Base-by-base conservation (phyloP, 2,797 vertebrate species). In the Microhierax caerulescens region DNA sequence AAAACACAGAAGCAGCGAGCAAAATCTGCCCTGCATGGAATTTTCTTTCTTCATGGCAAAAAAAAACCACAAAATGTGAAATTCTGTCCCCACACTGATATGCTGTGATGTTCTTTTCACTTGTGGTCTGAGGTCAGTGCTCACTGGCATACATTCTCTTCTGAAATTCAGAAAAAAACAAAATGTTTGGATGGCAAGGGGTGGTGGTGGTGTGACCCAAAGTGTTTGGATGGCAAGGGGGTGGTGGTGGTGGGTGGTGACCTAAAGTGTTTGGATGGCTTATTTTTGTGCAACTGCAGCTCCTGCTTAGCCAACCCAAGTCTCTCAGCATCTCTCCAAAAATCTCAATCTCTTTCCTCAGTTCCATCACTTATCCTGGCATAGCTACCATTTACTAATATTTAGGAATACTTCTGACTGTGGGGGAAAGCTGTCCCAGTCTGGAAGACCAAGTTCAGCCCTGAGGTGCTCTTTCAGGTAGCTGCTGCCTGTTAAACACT, bases 341-440 rank as follows among this genome's bases (percentile, higher is more conserved):
- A 95, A 74, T 59, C 14, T 70, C 30, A 67, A 7, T 37, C 82
- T 93, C 91, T 91, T 81, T 95, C 73, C 97, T 92, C 43, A 80
- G 74, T 95, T 73, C 41, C 56, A 48, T 82, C 65, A 45, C 68
- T 89, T 86, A 24, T 0, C 0, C 34, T 81, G 56, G 5, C 22
- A n/a, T n/a, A 59, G 8, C 18, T n/a, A 59, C 45, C 54, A 41
- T 37, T 87, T 27, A 57, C 36, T 32, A 64, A 56, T 48, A 72
- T 34, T 70, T 61, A 59, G 54, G 41, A 77, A 78, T 48, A 60
- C 4, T 13, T 56, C 23, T 69, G 80, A 50, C 45, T 19, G 37
- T 1, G 2, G 8, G 28, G 25, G 4, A 74, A 69, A 81, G 47
- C 34, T 75, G 28, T 64, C 25, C 11, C 41, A 93, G 41, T 41